Evolutionary conservation across 2,797 vertebrate genomes (phyloP).

Genomic region (Podarcis lilfordi): DNA sequence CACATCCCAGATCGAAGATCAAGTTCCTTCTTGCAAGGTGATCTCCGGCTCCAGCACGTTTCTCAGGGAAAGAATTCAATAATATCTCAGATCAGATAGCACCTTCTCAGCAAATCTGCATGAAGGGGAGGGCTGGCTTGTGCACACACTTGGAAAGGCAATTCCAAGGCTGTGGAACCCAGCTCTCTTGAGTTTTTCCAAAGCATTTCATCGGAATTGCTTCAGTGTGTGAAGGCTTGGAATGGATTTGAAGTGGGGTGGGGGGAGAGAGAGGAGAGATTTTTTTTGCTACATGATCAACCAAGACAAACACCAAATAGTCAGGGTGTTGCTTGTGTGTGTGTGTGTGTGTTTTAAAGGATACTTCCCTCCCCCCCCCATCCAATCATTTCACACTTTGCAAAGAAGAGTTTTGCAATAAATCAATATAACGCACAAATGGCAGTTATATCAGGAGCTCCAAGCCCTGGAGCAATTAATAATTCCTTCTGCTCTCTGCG

Average conservation of each 20-base stretch:
- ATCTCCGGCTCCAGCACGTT: conserved; percentile 58
- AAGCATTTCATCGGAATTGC: background rate
- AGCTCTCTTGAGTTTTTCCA: background rate
- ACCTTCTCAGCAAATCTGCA: conserved; percentile 2
- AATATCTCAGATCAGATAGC: conserved; percentile 47
- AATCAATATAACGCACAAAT: conserved; percentile 23
- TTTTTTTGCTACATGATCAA: background rate
- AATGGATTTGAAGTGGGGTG: background rate
- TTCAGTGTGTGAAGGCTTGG: background rate
- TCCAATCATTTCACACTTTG: background rate
- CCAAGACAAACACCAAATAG: background rate
- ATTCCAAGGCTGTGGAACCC: background rate
- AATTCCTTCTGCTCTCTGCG: conserved; percentile 1
- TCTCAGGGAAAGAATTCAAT: conserved; percentile 59
- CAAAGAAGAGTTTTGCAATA: conserved; percentile 48
- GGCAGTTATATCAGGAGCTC: conserved; percentile 30
- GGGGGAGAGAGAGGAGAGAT: too few relatives aligned
- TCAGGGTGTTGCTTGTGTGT: background rate
- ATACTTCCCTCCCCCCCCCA: background rate
- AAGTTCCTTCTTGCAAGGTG: conserved; percentile 76
- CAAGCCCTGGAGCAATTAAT: conserved; percentile 41
- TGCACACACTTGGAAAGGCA: conserved; percentile 4
- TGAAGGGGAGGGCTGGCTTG: background rate
- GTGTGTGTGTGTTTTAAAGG: background rate
- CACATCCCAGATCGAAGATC: conserved; percentile 64